These are phyloP conservation scores for Axinella damicornis DNA, from an alignment of 37 sponge, comb jelly and placozoan species.

Conservation along the genomic window DNA sequence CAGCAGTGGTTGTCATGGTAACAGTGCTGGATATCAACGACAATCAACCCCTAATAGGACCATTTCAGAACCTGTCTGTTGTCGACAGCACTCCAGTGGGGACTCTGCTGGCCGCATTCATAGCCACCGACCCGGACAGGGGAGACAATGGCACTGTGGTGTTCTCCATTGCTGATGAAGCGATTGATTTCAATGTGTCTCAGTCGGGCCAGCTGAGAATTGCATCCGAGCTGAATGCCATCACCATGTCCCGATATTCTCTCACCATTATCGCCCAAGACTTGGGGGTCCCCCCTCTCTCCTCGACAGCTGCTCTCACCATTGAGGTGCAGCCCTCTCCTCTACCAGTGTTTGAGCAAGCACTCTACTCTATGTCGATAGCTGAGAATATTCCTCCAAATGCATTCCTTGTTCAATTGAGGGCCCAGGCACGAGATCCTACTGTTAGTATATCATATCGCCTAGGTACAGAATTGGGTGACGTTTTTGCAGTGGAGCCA, in stretches of 20 bases:
- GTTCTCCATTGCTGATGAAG: not conserved
- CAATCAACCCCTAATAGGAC: slow-evolving; percentile 59
- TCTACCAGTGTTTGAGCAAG: slow-evolving; percentile 47
- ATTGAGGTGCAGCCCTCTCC: slow-evolving; percentile 45
- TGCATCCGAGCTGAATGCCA: slow-evolving; percentile 5
- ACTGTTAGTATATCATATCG: not conserved
- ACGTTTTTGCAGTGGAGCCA: slow-evolving; percentile 33
- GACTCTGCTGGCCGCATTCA: slow-evolving; percentile 6
- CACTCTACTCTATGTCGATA: slow-evolving; percentile 34
- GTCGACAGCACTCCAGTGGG: slow-evolving; percentile 36
- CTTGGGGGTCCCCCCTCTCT: slow-evolving; percentile 47
- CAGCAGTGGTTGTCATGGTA: slow-evolving; percentile 45
- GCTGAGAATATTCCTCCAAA: slow-evolving; percentile 50
- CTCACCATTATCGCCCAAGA: slow-evolving; percentile 60
- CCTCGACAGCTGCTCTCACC: slow-evolving; percentile 27
- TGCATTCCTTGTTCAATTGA: slow-evolving; percentile 45
- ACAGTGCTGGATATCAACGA: slow-evolving; percentile 75
- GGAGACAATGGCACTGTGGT: slow-evolving; percentile 46
- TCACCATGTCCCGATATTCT: slow-evolving; percentile 3
- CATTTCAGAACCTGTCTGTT: slow-evolving; percentile 10
- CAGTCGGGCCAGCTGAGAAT: slow-evolving; percentile 7
- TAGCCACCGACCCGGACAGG: slow-evolving; percentile 64
- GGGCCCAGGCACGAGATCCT: slow-evolving; percentile 40
- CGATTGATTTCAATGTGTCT: slow-evolving; percentile 7
- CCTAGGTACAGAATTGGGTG: not conserved